Base-by-base conservation (phyloP, 2,113 vertebrate genomes). In the Rynchops niger region DNA sequence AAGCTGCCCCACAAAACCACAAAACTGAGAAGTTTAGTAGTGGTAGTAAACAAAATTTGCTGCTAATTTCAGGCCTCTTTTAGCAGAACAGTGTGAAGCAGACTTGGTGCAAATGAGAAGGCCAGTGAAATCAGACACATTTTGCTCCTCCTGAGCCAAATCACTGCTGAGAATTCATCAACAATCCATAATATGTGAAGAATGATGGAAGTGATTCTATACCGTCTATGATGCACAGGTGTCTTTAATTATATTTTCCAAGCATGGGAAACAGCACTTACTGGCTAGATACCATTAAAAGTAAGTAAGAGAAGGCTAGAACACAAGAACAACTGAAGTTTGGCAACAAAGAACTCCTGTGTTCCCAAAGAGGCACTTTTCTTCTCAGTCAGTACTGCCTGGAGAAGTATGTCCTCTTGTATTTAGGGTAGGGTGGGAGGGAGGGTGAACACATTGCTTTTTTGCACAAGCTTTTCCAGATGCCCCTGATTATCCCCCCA, bases 121-220 rank as follows among this genome's bases (percentile, higher is more conserved):
- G 34, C 26, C 69, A 32, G 73, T 53, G 69, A 67, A 92, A 87
- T 71, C 56, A 89, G 77, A 84, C 69, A 86, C 52, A 52, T 36
- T 88, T 84, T 15, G 12, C 69, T 76, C 38, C 66, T 74, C 61
- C 80, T 38, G 69, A 93, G 83, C 82, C 88, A 95, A 92, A 84
- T 76, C 88, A 87, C 92, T 93, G 93, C 93, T 95, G 88, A 93
- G 92, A 92, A 86, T 94, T 93, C 85, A 93, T 93, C 94, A 95
- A 40, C 91, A 85, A 87, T 74, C 61, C 70, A 71, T 63, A 91
- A 61, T 22, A 92, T 8, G 47, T 3, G 3, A 74, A 56, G 88
- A 89, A 95, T 22, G 56, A 86, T 82, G 83, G 81, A 95, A 89
- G 43, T 74, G 55, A 78, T 82, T 95, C 77, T 91, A 42, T 84